Base-by-base conservation (phyloP, 2,888 invertebrate genomes). In the Coelinius sp. region DNA sequence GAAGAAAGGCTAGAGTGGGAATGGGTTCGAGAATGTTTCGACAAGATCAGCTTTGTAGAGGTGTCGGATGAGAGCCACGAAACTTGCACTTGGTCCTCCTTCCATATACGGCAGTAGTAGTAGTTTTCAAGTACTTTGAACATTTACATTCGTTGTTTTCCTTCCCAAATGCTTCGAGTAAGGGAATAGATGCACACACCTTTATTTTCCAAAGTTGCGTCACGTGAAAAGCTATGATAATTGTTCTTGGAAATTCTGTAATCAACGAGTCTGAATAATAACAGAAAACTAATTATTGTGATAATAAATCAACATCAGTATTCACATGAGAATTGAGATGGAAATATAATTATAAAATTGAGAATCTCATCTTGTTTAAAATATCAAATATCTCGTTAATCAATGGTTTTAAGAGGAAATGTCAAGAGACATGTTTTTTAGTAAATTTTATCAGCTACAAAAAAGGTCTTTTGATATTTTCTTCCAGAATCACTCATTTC, bases 71-170 rank as follows among this genome's bases (percentile, higher is more conserved):
- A 20, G 25, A 46, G 35, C 49, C 49, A 20, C 52, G 20, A 49
- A 49, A 49, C 46, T 49, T 49, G 20, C 46, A 49, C 46, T 49
- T 49, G 17, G 17, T 49, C 46, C 46, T 17, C 46, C 10, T 20
- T 20, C 20, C 46, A 49, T 17, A n/a, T 7, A 49, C 46, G 14
- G 8, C 20, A 14, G 46, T 49, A 49, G 8, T 8, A 49, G 46
- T 49, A 49, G 46, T 49, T 49, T 49, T 49, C 46, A 49, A 49
- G 46, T 49, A 49, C 46, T 49, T 49, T 49, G 46, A 49, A 49
- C 46, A 49, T 49, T 49, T 49, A 49, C 46, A 49, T 49, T 49
- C 46, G 46, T 49, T 49, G 46, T 20, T 49, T 49, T 49, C 46
- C 46, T 17, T 14, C 46, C 17, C 46, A 49, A 49, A 49, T 49